A percentile compares a stretch with the other conserved stretches of the same genome.
Conservation (phyloP, 2,888 invertebrate genomes). For the Euzophera pinguis region DNA sequence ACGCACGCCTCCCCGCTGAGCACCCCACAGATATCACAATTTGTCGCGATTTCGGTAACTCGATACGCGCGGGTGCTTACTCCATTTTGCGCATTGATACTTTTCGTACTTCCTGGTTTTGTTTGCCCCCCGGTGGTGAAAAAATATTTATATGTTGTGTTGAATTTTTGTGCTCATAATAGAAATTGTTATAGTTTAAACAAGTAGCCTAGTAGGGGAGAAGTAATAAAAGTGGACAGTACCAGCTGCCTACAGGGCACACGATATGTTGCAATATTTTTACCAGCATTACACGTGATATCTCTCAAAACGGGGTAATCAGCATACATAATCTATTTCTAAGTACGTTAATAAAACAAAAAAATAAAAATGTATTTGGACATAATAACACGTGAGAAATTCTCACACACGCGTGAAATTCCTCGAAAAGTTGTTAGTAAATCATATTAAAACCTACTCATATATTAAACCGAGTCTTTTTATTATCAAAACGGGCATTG, state of each 20-base stretch:
- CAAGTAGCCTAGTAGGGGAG: background rate
- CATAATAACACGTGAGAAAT: too few relatives aligned
- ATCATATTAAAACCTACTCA: background rate
- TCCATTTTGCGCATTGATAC: slow-evolving; percentile 14
- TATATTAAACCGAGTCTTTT: background rate
- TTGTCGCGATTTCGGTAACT: slow-evolving; percentile 64
- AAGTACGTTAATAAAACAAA: too few relatives aligned
- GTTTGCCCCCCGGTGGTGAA: slow-evolving; percentile 2
- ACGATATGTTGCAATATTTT: too few relatives aligned
- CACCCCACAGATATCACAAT: slow-evolving; percentile 47
- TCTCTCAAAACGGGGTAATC: too few relatives aligned
- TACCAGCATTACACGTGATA: too few relatives aligned
- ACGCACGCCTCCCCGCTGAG: slow-evolving; percentile 53
- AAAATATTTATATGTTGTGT: slow-evolving; percentile 2
- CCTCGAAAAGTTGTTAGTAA: too few relatives aligned
- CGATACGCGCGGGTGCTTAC: slow-evolving; percentile 37
- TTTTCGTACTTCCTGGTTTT: slow-evolving; percentile 15
- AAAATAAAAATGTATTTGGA: too few relatives aligned
- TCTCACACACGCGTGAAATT: too few relatives aligned
- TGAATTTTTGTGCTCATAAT: background rate
- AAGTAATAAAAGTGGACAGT: background rate
- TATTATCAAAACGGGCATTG: background rate
- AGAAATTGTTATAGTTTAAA: background rate
- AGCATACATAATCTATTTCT: too few relatives aligned
- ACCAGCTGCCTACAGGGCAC: background rate